These are phyloP conservation scores for Spodoptera picta DNA, from an alignment of 2,888 invertebrate genomes.

Conservation along the genomic window DNA sequence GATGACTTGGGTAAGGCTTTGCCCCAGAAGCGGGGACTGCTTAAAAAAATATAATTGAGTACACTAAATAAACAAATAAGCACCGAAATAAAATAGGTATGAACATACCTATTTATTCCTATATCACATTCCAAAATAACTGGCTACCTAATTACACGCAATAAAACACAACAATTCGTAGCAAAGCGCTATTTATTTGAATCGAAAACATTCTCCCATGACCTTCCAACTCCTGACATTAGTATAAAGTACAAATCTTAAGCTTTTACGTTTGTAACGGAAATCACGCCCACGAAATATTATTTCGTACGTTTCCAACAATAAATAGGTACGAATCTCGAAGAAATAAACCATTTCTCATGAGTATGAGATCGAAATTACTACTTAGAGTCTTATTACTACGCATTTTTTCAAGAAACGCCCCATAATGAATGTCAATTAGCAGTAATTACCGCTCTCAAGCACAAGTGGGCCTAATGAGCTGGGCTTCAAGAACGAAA, in stretches of 20 bases:
- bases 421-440: slow-evolving; percentile 52
- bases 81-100: too few species aligned
- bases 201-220: slow-evolving; percentile 19
- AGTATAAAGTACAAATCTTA: slow-evolving; percentile 5
- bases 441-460: slow-evolving; percentile 32
- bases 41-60: too few species aligned
- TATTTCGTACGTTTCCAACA: slow-evolving; percentile 7
- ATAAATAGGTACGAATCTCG: slow-evolving; percentile 24
- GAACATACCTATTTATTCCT: too few species aligned
- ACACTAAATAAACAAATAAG: too few species aligned
- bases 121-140: too few species aligned
- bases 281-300: slow-evolving; percentile 39
- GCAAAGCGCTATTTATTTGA: background rate
- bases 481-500: slow-evolving; percentile 30
- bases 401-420: slow-evolving; percentile 36
- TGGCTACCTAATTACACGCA: too few species aligned
- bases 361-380: slow-evolving; percentile 44
- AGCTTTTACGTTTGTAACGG: slow-evolving; percentile 9
- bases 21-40: too few species aligned
- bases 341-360: slow-evolving; percentile 43
- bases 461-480: slow-evolving; percentile 30
- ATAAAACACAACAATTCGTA: too few species aligned
- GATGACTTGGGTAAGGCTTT: too few species aligned
- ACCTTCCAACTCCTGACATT: slow-evolving; percentile 2
- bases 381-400: slow-evolving; percentile 45